Base-by-base conservation (phyloP, 2,797 vertebrate genomes). In the Sebastes trivittatus region DNA sequence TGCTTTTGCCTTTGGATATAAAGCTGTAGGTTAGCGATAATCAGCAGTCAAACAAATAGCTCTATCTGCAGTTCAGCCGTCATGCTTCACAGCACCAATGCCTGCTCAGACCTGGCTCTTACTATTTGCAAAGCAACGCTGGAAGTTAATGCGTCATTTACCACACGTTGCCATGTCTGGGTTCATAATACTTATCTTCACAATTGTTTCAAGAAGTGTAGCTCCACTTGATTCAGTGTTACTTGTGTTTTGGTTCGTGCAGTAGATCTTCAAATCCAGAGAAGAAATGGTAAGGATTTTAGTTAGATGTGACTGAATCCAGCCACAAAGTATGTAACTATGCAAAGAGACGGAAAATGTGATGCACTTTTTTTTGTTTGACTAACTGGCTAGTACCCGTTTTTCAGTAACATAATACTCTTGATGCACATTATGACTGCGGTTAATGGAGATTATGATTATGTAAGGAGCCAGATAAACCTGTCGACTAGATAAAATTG, bases 11-110 rank as follows among this genome's bases (percentile, higher is more conserved):
- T 69, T 70, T 81, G 16, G 60, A 60, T 65, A 36, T 67, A 29
- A 76, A 79, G 32, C 1, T 81, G 54, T 42, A 55, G 58, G 72
- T 87, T 56, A 13, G 55, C 16, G 58, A 80, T 87, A 72, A 88
- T 87, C 77, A 83, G 55, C 60, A 80, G 68, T 72, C 84, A 75
- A 82, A 78, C 83, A 88, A 89, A 90, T 60, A 73, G 10, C 58
- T 66, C 58, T 80, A 73, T 83, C 77, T 87, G 10, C 9, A 60
- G 30, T 63, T 52, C n/a, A 38, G 62, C 67, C 7, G 78, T 83
- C 69, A 75, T 11, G 25, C 73, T 60, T 83, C 76, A 23, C 55
- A 54, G 76, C 62, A 80, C 64, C 54, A 34, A 7, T 4, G 38
- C 77, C 72, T 74, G 75, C 61, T 84, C 59, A 77, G 64, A 76